Percentiles rank a stretch among this genome's conserved stretches.
Evolutionary conservation across 2,797 vertebrate species (phyloP).

Genomic region (Thripadectes ignobilis): DNA sequence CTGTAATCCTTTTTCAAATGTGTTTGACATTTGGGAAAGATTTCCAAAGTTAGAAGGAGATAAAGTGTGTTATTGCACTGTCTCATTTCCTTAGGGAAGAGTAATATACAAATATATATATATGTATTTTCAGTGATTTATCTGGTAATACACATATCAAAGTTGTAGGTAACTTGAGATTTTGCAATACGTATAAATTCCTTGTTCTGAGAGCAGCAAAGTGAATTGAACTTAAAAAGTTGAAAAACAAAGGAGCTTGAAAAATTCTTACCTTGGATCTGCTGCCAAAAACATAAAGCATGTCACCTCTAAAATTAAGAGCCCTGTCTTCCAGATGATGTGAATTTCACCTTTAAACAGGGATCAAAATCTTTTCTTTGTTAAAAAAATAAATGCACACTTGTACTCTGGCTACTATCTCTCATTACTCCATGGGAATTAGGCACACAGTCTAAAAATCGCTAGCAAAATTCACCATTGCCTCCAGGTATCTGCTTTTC

Average conservation of each 20-base stretch:
- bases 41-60: slow-evolving; percentile 9
- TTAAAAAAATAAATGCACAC: neutral
- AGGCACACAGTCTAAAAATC: neutral
- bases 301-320: slow-evolving; percentile 2
- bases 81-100: slow-evolving; percentile 48
- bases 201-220: slow-evolving; percentile 12
- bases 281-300: slow-evolving; percentile 29
- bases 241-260: slow-evolving; percentile 12
- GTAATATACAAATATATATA: slow-evolving; percentile 10
- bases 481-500: neutral
- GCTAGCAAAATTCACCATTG: neutral
- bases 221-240: slow-evolving; percentile 14
- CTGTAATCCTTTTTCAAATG: neutral
- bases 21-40: slow-evolving; percentile 21
- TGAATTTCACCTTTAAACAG: neutral
- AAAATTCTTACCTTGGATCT: slow-evolving; percentile 30
- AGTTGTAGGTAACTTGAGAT: slow-evolving; percentile 62
- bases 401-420: neutral
- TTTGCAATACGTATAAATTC: slow-evolving; percentile 20
- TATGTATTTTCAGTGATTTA: slow-evolving; percentile 50
- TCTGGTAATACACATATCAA: slow-evolving; percentile 49
- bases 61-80: neutral
- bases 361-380: neutral
- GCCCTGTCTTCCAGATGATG: slow-evolving; percentile 6
- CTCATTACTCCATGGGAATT: neutral